Conservation (phyloP, 1,140 invertebrate species). For the Drosophila baimaii region DNA sequence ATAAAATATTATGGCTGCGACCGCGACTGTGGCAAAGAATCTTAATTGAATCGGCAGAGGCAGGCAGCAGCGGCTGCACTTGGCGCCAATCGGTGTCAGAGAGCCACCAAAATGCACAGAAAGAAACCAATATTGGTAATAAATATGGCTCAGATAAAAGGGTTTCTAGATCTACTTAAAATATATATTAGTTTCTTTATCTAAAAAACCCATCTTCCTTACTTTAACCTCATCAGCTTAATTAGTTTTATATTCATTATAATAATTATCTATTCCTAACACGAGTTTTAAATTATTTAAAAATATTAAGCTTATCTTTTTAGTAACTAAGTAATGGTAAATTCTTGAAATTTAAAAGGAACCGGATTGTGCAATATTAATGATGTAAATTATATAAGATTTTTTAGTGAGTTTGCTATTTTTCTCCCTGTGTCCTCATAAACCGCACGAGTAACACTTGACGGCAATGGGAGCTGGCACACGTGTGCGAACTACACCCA, state of each 20-base stretch:
- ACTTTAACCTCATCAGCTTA: no score
- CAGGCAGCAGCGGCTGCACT: constrained; percentile 35
- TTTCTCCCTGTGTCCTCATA: constrained; percentile 16
- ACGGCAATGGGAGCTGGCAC: constrained; percentile 30
- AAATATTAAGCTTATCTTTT: no score
- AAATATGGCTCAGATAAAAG: neutral
- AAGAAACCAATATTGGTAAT: neutral
- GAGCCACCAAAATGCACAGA: constrained; percentile 9
- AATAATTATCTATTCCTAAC: no score
- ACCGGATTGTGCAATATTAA: no score
- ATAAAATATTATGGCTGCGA: constrained; percentile 59
- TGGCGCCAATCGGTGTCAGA: constrained; percentile 53
- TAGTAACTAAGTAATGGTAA: neutral
- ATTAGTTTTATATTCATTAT: no score
- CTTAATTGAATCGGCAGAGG: constrained; percentile 62
- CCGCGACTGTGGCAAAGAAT: constrained; percentile 46
- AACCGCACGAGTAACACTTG: constrained; percentile 38
- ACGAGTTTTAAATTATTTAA: no score
- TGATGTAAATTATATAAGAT: no score
- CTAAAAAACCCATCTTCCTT: no score
- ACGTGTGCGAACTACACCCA: constrained; percentile 23
- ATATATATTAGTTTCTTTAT: neutral
- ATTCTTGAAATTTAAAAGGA: no score
- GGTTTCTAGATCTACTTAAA: neutral
- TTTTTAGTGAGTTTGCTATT: no score